A percentile compares a stretch with the other conserved stretches of the same genome.
These are phyloP conservation scores for Rotaria magnacalcarata DNA, from an alignment of 2,888 invertebrate species.

Conservation along the genomic window DNA sequence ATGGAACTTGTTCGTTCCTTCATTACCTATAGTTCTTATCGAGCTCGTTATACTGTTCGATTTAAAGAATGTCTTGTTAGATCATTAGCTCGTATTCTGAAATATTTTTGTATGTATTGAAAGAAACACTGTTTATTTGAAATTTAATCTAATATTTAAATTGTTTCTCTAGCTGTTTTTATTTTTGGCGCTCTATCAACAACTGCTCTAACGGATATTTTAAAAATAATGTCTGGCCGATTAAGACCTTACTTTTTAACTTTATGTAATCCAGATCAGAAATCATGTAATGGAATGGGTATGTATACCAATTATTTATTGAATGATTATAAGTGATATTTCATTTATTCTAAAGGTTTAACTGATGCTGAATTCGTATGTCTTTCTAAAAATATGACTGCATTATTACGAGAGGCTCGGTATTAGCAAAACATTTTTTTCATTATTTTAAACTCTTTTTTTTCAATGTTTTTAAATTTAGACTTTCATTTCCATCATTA, in stretches of 20 bases:
- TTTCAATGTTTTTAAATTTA: background rate
- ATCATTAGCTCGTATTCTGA: slow-evolving; percentile 21
- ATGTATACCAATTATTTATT: background rate
- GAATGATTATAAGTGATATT: background rate
- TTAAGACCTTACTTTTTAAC: slow-evolving; percentile 22
- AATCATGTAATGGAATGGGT: slow-evolving; percentile 35
- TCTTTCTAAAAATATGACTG: slow-evolving; percentile 31
- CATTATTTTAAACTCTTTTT: background rate
- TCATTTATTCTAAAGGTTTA: background rate
- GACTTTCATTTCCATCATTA: slow-evolving; percentile 29
- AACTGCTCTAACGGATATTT: background rate
- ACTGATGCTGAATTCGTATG: slow-evolving; percentile 30
- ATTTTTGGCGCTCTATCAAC: slow-evolving; percentile 26
- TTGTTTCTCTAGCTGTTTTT: background rate
- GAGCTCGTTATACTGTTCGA: background rate
- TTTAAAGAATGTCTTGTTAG: background rate
- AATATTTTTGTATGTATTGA: background rate
- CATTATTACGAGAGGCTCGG: slow-evolving; percentile 27
- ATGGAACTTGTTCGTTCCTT: slow-evolving; percentile 35
- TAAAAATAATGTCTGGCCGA: slow-evolving; percentile 20
- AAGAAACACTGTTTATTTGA: background rate
- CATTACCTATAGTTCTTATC: background rate
- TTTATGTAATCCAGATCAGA: slow-evolving; percentile 27
- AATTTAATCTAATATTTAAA: background rate
- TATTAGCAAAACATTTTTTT: background rate